A percentile compares a stretch with the other conserved stretches of the same genome.
Conservation (phyloP, 2,113 vertebrate genomes). For the Arvicanthis niloticus region DNA sequence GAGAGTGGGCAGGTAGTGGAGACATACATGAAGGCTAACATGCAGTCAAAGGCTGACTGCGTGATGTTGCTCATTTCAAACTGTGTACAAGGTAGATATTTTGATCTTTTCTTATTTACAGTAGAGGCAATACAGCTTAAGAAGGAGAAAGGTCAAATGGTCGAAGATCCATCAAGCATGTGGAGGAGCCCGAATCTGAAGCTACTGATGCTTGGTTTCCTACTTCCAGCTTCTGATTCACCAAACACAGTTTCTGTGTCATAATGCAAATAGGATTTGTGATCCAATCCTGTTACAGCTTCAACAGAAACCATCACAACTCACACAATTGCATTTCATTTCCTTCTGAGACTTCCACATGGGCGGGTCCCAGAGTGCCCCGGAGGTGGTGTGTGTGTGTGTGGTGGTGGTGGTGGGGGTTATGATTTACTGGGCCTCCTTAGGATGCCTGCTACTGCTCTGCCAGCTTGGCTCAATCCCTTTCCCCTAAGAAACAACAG, state of each 20-base stretch:
- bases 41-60: background rate
- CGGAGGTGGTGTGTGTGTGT: background rate
- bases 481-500: conserved; percentile 64
- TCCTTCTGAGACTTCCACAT: background rate
- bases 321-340: background rate
- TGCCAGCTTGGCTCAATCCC: conserved; percentile 30
- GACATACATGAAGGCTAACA: background rate
- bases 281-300: background rate
- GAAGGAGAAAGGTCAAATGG: background rate
- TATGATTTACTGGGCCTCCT: conserved; percentile 37
- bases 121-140: background rate
- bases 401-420: background rate
- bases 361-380: background rate
- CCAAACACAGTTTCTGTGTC: background rate
- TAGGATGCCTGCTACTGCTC: background rate
- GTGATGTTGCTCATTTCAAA: background rate
- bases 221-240: background rate
- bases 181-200: background rate
- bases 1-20: background rate
- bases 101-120: background rate
- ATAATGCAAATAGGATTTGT: background rate
- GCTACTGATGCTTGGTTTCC: background rate
- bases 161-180: no score
- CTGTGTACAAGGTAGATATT: background rate
- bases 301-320: background rate